These are phyloP conservation scores for Oscarella lobularis DNA, from an alignment of 37 sponge, comb jelly and placozoan genomes.

Conservation along the genomic window DNA sequence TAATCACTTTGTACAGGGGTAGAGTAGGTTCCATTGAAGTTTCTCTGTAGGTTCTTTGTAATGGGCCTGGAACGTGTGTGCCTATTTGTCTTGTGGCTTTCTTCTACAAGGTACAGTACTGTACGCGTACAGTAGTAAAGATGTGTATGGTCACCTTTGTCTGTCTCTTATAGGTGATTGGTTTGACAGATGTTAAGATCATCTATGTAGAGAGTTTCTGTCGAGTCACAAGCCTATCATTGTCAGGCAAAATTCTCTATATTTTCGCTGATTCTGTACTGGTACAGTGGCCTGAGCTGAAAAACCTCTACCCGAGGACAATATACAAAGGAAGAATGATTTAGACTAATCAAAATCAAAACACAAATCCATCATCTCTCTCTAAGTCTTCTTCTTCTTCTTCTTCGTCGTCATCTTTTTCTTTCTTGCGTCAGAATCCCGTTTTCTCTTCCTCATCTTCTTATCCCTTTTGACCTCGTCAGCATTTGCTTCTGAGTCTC, in stretches of 20 bases:
- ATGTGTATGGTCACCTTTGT: too few species aligned
- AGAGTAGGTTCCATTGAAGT: background rate
- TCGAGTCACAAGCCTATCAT: constrained; percentile 68
- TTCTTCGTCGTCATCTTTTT: background rate
- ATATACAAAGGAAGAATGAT: constrained; percentile 62
- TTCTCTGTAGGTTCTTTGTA: constrained; percentile 37
- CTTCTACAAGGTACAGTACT: background rate
- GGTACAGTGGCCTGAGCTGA: constrained; percentile 90
- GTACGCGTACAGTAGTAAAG: too few species aligned
- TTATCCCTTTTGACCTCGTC: background rate
- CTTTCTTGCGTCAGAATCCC: background rate
- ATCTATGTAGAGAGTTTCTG: constrained; percentile 97
- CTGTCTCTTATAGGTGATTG: too few species aligned
- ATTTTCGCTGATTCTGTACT: constrained; percentile 61
- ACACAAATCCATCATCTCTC: constrained; percentile 18
- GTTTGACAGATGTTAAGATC: constrained; percentile 27
- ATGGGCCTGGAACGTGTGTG: constrained; percentile 97
- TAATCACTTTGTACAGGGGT: background rate
- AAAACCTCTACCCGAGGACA: constrained; percentile 55
- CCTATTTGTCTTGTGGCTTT: constrained; percentile 67
- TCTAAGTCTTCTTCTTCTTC: background rate
- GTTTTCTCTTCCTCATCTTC: background rate
- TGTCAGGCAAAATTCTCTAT: constrained; percentile 76
- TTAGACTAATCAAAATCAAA: constrained; percentile 59
- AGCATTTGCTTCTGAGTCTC: background rate